Evolutionary conservation across 2,797 vertebrate genomes (phyloP).

Genomic region (Macropus fuliginosus): DNA sequence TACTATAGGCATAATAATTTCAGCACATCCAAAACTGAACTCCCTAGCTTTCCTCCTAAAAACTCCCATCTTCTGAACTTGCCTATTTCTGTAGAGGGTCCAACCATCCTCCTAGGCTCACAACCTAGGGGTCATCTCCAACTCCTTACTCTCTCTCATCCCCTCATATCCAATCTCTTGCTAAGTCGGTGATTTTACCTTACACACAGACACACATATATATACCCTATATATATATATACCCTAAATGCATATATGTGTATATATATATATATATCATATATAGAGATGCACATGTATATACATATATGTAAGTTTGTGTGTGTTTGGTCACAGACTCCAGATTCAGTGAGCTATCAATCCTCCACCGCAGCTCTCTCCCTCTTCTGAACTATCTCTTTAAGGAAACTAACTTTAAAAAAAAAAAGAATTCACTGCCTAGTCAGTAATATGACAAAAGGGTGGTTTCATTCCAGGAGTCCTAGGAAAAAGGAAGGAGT

Average conservation of each 20-base stretch:
- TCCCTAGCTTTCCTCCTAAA: background rate
- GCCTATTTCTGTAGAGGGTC: background rate
- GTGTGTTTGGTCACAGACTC: background rate
- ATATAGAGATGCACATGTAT: background rate
- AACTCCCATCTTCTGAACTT: background rate
- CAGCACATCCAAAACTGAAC: background rate
- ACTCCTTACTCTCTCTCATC: background rate
- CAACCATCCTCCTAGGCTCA: background rate
- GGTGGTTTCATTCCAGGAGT: slow-evolving; percentile 31
- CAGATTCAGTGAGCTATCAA: background rate
- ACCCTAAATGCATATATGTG: too few species aligned
- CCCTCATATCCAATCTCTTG: background rate
- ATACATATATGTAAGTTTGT: background rate
- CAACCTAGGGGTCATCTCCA: background rate
- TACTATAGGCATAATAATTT: background rate
- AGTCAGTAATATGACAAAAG: slow-evolving; percentile 6
- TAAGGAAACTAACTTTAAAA: background rate
- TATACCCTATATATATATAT: too few species aligned
- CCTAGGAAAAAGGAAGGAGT: background rate
- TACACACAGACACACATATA: background rate
- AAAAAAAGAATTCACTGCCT: slow-evolving; percentile 21
- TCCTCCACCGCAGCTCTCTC: background rate
- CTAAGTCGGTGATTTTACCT: background rate
- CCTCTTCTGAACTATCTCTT: background rate
- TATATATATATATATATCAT: background rate